Evolutionary conservation across 2,113 vertebrate genomes (phyloP).

Genomic region (Corydoras sp.): DNA sequence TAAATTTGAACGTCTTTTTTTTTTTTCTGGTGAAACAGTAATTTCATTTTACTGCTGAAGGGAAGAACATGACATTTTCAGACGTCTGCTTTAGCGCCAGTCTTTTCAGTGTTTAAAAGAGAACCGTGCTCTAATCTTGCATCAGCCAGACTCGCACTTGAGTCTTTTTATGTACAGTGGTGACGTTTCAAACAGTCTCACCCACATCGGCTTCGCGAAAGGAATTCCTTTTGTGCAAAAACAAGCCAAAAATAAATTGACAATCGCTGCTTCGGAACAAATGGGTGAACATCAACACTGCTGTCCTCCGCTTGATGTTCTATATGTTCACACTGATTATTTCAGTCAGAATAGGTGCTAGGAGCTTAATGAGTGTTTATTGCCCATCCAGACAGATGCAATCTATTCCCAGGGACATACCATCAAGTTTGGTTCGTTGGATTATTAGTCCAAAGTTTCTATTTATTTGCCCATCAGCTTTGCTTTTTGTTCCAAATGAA

Average conservation of each 20-base stretch:
- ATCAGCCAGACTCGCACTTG: neutral
- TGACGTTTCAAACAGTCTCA: slow-evolving; percentile 12
- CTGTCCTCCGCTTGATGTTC: neutral
- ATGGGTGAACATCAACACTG: slow-evolving; percentile 7
- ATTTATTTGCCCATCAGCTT: neutral
- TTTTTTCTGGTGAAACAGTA: too few relatives aligned
- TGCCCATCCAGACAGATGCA: slow-evolving; percentile 20
- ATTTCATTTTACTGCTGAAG: too few relatives aligned
- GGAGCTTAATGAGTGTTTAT: slow-evolving; percentile 15
- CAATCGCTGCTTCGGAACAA: neutral
- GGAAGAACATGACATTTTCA: neutral
- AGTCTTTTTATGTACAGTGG: slow-evolving; percentile 11
- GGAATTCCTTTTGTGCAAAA: slow-evolving; percentile 9
- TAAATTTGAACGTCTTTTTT: too few relatives aligned
- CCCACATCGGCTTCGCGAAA: slow-evolving; percentile 4
- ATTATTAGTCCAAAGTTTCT: slow-evolving; percentile 16
- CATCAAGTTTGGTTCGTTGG: slow-evolving; percentile 1
- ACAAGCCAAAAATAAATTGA: slow-evolving; percentile 15
- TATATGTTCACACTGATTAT: slow-evolving; percentile 13
- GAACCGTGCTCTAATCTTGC: neutral
- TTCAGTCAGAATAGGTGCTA: slow-evolving; percentile 21
- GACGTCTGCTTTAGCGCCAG: neutral
- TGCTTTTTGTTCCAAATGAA: neutral
- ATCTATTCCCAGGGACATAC: slow-evolving; percentile 22
- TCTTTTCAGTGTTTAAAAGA: neutral